These are phyloP conservation scores for Talpa occidentalis DNA, from an alignment of 2,113 vertebrate genomes.

Conservation along the genomic window DNA sequence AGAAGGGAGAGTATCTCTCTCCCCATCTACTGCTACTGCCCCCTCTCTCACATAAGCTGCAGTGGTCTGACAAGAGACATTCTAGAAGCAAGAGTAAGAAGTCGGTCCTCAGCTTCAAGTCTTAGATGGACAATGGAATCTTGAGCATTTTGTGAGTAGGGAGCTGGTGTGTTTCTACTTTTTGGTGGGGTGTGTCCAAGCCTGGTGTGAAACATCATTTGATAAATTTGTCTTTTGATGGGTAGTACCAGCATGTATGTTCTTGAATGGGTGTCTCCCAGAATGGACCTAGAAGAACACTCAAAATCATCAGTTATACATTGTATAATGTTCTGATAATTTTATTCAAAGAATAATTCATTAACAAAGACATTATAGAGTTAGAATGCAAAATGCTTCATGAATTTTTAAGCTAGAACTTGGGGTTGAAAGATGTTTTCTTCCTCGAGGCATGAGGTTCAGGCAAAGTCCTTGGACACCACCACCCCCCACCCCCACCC, in stretches of 20 bases:
- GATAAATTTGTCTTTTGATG: not conserved
- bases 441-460: conserved; percentile 17
- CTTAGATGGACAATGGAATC: not conserved
- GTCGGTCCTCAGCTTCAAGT: not conserved
- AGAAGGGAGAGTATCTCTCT: not conserved
- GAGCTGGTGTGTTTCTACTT: not conserved
- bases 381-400: conserved; percentile 19
- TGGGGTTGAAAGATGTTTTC: conserved; percentile 14
- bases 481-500: too few species aligned
- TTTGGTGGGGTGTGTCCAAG: not conserved
- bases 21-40: too few species aligned
- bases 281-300: not conserved
- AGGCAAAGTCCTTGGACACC: not conserved
- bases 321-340: not conserved
- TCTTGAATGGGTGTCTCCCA: not conserved
- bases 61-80: not conserved
- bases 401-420: conserved; percentile 43
- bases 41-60: not conserved
- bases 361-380: not conserved
- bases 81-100: not conserved
- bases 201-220: not conserved
- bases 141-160: not conserved
- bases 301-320: not conserved
- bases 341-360: conserved; percentile 44
- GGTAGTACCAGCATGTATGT: not conserved